phyloP scores from a whole-genome alignment of 2,113 vertebrate genomes.

The Motacilla tschutschensis region DNA sequence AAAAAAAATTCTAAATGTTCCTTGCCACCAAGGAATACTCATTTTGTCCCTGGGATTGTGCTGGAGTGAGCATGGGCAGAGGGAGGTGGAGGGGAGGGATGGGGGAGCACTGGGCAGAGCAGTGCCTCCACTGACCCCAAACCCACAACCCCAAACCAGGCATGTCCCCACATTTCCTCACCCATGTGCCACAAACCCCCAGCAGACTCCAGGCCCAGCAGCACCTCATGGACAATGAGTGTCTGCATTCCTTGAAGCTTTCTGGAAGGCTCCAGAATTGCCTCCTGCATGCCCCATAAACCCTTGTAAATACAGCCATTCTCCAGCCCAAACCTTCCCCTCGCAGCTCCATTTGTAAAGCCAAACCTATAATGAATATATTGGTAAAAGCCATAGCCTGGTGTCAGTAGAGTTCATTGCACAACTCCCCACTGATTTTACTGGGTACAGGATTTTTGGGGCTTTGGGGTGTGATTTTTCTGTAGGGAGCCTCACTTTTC shows the following conservation, averaged over 20 bases:
- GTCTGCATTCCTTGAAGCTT: background rate
- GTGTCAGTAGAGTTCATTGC: conserved; percentile 57
- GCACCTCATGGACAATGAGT: background rate
- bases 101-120: rapidly evolving
- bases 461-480: background rate
- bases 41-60: background rate
- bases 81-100: background rate
- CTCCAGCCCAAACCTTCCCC: background rate
- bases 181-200: background rate
- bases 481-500: background rate
- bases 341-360: background rate
- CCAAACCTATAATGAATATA: conserved; percentile 32
- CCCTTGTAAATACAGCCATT: conserved; percentile 10
- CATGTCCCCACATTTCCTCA: background rate
- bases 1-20: background rate
- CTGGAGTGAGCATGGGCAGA: background rate
- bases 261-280: background rate
- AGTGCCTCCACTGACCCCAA: background rate
- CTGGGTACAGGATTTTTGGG: conserved; percentile 4
- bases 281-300: background rate
- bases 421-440: conserved; percentile 51
- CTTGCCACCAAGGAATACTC: background rate
- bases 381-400: conserved; percentile 58
- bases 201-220: background rate
- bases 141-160: background rate